Base-by-base conservation (phyloP, 2,888 invertebrate genomes). In the Drosophila pseudotalamancana region DNA sequence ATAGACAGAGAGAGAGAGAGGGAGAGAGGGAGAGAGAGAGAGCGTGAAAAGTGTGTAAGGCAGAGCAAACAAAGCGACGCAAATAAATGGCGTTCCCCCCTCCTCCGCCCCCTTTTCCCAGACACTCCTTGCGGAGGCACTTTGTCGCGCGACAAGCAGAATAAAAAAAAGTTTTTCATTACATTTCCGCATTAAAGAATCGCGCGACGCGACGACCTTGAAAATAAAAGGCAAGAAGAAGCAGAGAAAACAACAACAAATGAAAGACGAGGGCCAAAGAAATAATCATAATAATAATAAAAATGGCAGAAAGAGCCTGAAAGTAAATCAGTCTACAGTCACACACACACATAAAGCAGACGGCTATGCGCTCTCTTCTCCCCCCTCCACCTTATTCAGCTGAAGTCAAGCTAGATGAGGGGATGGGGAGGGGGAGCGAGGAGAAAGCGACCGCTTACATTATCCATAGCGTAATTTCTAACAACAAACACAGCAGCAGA, bases 201-300 rank as follows among this genome's bases (percentile, higher is more conserved):
- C 63, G 61, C 37, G 45, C 68, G 63, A 59, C 68, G 87, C 85
- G 63, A 68, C 87, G 81, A 81, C 81, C 81, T 81, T 81, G 81
- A 78, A 77, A 84, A 73, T 16, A 11, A 21, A 14, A 39, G 45
- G 34, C 25, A 45, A 29, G 23, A 56, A 56, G 35, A 3, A 27
- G 35, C 2, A 50, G 21, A 37, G 50, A 51, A 50, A 6, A 57
- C 56, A 42, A 29, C 48, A 69, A 49, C 50, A 70, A 72, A 72
- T 56, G 39, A 48, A 55, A 43, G 55, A 72, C 71, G 57, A 65
- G 53, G n/a, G n/a, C 54, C 61, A 74, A 74, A 78, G 75, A 77
- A 87, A 85, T 82, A 85, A 85, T 85, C 77, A 80, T 82, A 78
- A 84, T 84, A 84, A 80, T 84, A 84, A 82, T 83, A 77, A 79